phyloP scores from a whole-genome alignment of 2,888 invertebrate species.

The Maniola hyperantus region DNA sequence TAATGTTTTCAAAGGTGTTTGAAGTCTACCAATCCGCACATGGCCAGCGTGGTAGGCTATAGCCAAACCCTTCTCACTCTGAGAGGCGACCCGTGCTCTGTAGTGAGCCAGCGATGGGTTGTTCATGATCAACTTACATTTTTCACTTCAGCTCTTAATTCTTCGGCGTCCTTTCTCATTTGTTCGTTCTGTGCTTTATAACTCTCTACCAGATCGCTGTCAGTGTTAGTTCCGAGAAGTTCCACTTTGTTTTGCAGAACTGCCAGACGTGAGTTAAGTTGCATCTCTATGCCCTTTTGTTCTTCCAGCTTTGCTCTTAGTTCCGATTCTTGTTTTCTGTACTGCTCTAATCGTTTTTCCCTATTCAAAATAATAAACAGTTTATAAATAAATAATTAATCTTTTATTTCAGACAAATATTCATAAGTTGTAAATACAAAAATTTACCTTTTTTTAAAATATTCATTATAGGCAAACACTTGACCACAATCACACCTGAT shows the following conservation, averaged over 20 bases:
- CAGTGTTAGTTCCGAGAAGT: constrained; percentile 57
- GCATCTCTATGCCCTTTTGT: constrained; percentile 69
- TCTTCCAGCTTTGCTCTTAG: constrained; percentile 65
- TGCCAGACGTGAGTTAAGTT: constrained; percentile 65
- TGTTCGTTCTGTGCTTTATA: constrained; percentile 67
- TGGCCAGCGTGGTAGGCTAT: no score
- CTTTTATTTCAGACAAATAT: no score
- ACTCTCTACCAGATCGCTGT: constrained; percentile 59
- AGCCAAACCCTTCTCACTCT: no score
- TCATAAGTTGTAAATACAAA: no score
- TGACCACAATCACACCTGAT: no score
- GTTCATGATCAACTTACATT: constrained; percentile 51
- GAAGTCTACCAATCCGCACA: no score
- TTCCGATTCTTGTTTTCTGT: constrained; percentile 70
- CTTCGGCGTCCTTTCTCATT: constrained; percentile 59
- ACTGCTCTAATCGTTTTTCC: constrained; percentile 69
- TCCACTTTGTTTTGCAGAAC: constrained; percentile 70
- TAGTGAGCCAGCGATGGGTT: no score
- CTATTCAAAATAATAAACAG: constrained; percentile 46
- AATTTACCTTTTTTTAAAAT: no score
- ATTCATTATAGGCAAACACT: no score
- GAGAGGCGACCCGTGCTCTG: no score
- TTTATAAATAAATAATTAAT: no score
- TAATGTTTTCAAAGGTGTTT: no score
- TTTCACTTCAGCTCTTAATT: constrained; percentile 65